Conservation (phyloP, 1,140 invertebrate species). For the Goniozus legneri region DNA sequence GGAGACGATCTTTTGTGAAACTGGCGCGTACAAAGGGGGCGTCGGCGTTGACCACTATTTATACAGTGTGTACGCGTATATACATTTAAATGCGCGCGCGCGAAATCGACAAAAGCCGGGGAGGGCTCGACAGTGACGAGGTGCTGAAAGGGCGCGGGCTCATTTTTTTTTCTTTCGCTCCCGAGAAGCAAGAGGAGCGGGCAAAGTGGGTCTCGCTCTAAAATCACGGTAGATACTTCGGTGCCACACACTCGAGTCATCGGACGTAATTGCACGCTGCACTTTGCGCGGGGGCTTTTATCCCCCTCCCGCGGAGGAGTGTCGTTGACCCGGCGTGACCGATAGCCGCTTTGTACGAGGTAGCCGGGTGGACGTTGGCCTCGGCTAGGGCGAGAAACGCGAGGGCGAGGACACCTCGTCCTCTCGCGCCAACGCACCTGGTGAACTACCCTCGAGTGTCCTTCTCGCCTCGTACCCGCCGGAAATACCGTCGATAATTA, state of each 20-base stretch:
- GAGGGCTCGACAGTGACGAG: too few relatives aligned
- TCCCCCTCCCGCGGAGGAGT: neutral
- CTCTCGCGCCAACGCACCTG: conserved; percentile 18
- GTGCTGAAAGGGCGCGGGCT: too few relatives aligned
- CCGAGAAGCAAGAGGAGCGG: neutral
- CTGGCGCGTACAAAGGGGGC: too few relatives aligned
- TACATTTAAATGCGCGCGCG: too few relatives aligned
- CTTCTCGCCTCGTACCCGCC: conserved; percentile 15
- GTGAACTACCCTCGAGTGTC: conserved; percentile 16
- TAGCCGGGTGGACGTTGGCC: too few relatives aligned
- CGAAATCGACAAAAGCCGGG: too few relatives aligned
- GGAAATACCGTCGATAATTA: conserved; percentile 38
- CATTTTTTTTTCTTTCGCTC: too few relatives aligned
- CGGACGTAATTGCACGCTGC: neutral
- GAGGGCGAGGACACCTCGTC: too few relatives aligned
- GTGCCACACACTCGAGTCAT: neutral
- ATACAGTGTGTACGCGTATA: too few relatives aligned
- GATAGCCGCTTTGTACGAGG: neutral
- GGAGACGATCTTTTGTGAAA: too few relatives aligned
- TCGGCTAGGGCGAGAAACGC: too few relatives aligned
- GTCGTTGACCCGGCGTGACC: neutral
- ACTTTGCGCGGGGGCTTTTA: conserved; percentile 18
- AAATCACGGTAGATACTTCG: conserved; percentile 11
- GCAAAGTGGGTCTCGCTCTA: neutral
- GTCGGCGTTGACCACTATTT: too few relatives aligned